Percentiles rank a stretch among this genome's conserved stretches.
Evolutionary conservation across 2,888 invertebrate species (phyloP).

Genomic region (Synergus umbraculus): DNA sequence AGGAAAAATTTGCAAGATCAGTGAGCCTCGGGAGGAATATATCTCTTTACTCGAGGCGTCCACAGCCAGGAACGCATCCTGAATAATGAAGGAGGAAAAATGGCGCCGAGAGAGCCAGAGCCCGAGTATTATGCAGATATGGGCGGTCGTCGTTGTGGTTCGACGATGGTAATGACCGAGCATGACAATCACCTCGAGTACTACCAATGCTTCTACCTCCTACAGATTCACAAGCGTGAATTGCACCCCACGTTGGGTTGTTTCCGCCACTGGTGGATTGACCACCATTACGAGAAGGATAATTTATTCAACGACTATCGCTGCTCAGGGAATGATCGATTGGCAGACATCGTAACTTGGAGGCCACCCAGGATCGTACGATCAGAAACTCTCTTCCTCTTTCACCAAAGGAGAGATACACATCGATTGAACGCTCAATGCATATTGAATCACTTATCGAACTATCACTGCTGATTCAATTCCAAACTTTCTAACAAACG

Average conservation of each 20-base stretch:
- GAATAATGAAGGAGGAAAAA: slow-evolving; percentile 57
- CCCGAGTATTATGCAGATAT: slow-evolving; percentile 44
- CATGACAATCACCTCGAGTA: slow-evolving; percentile 55
- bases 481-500: slow-evolving; percentile 24
- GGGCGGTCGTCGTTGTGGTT: slow-evolving; percentile 51
- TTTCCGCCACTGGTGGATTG: slow-evolving; percentile 56
- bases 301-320: slow-evolving; percentile 66
- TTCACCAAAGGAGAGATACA: not conserved
- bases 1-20: slow-evolving; percentile 7
- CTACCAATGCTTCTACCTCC: slow-evolving; percentile 33
- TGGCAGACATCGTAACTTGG: slow-evolving; percentile 45
- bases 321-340: slow-evolving; percentile 61
- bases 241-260: slow-evolving; percentile 50
- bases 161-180: slow-evolving; percentile 57
- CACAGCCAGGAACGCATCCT: slow-evolving; percentile 47
- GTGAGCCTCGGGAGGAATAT: slow-evolving; percentile 27
- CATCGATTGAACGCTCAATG: slow-evolving; percentile 8
- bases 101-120: slow-evolving; percentile 53
- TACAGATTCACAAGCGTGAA: slow-evolving; percentile 54
- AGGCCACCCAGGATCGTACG: slow-evolving; percentile 47
- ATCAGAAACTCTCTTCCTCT: slow-evolving; percentile 29
- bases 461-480: not conserved
- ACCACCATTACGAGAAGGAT: slow-evolving; percentile 61
- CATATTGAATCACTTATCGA: slow-evolving; percentile 35
- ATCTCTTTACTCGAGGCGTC: slow-evolving; percentile 44